Evolutionary conservation across 2,113 vertebrate genomes (phyloP), one percentile per base, ranked within the genome.

Genomic region (Alethe castanea): DNA sequence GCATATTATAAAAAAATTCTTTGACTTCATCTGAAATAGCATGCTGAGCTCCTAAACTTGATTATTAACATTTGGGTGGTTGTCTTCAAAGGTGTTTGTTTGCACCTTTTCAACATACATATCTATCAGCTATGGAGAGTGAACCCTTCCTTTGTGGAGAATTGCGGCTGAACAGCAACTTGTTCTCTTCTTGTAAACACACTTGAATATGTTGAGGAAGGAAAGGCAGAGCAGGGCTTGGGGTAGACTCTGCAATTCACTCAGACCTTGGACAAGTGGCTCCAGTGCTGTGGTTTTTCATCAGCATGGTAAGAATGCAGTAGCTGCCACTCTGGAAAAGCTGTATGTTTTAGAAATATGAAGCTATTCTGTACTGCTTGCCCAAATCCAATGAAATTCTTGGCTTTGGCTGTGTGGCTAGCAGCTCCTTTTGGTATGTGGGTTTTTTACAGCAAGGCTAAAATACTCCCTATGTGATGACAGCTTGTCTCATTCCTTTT

Each of bases 401-500:
- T 87, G 78, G 48, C 61, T 93, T 64, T 3, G 2, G 4, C 69
- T 88, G 36, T 65, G 74, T 72, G 85, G 92, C 90, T 90, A 96
- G 87, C 61, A 91, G 44, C 66, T 87, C 33, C 48, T 95, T 71
- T 91, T 67, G 54, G 28, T 83, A 50, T 72, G 40, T 24, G 48
- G 25, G 28, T 85, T 79, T 81, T 57, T 90, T 85, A 26, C 20
- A 81, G 87, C 69, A 91, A 36, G 87, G 57, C 79, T 85, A 45
- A 90, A 79, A 71, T 90, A 23, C 9, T 87, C 45, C 35, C 23
- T 45, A 5, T 65, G 74, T 88, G 79, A 90, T 96, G 90, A 85
- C 93, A 95, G 62, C 26, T 24, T 66, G 70, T 91, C 87, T 96
- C 86, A 56, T 76, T 96, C 61, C 44, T 81, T 81, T 88, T 88